Evolutionary conservation across 1,140 invertebrate species (phyloP).

Genomic region (Streblospio benedicti): DNA sequence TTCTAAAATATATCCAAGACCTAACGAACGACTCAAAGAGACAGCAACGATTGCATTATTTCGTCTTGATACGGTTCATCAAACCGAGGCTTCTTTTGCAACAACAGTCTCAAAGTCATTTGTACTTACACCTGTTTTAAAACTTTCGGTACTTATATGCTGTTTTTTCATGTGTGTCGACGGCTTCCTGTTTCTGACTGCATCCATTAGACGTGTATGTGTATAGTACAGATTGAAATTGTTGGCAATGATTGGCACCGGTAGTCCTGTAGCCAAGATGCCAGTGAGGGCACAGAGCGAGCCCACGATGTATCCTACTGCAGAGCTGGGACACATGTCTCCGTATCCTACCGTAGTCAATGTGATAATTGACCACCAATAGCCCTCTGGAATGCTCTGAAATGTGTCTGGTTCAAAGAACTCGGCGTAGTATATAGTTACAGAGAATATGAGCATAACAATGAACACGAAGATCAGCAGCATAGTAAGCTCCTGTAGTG

Average conservation of each 20-base stretch:
- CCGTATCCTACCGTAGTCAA: constrained; percentile 42
- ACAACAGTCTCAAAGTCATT: too few relatives aligned
- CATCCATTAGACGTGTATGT: constrained; percentile 8
- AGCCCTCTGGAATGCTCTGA: constrained; percentile 29
- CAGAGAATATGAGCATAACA: constrained; percentile 11
- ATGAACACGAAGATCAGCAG: constrained; percentile 16
- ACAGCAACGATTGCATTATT: too few relatives aligned
- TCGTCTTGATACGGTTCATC: too few relatives aligned
- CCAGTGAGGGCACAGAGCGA: constrained; percentile 34
- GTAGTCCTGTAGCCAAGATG: constrained; percentile 34
- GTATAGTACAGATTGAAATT: constrained; percentile 34
- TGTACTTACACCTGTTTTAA: too few relatives aligned
- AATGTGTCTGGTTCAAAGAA: constrained; percentile 17
- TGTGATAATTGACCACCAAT: constrained; percentile 40
- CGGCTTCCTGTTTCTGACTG: constrained; percentile 5
- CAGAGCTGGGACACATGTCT: constrained; percentile 29
- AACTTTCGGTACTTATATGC: too few relatives aligned
- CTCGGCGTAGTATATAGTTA: constrained; percentile 13
- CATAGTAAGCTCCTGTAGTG: constrained; percentile 6
- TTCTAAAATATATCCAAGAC: too few relatives aligned
- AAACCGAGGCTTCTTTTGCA: too few relatives aligned
- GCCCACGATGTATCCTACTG: constrained; percentile 31
- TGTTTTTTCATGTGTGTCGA: too few relatives aligned
- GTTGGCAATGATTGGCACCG: constrained; percentile 37
- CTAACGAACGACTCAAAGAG: too few relatives aligned